A percentile compares a stretch with the other conserved stretches of the same genome.
Conservation (phyloP, 2,797 vertebrate species). For the Acropternis orthonyx region DNA sequence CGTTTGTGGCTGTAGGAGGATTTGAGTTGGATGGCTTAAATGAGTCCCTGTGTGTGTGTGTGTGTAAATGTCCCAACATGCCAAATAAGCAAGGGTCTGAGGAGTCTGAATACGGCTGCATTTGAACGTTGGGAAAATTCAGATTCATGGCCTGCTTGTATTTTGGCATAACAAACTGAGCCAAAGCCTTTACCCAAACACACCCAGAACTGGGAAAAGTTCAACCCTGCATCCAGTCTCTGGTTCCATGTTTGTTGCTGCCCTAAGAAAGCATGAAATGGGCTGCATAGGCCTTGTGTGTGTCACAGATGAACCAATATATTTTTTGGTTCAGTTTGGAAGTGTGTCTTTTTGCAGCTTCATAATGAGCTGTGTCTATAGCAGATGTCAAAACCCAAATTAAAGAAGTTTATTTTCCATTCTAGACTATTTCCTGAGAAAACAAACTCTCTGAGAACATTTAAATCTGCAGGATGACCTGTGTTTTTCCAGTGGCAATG, state of each 20-base stretch:
- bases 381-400: background rate
- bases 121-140: constrained; percentile 25
- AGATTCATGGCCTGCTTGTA: constrained; percentile 10
- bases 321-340: background rate
- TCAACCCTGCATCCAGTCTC: background rate
- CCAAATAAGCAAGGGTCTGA: constrained; percentile 48
- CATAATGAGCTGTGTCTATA: background rate
- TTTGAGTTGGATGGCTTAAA: constrained; percentile 56
- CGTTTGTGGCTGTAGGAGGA: constrained; percentile 41
- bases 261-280: background rate
- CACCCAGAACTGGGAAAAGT: constrained; percentile 6
- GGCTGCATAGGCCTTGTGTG: background rate
- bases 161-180: background rate
- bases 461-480: background rate
- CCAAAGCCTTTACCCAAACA: constrained; percentile 34
- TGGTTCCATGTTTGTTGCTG: background rate
- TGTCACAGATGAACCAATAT: background rate
- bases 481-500: background rate
- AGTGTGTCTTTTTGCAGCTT: background rate
- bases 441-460: constrained; percentile 2
- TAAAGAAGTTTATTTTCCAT: constrained; percentile 15
- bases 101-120: background rate
- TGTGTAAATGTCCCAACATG: constrained; percentile 45
- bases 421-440: background rate
- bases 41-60: constrained; percentile 25